Base-by-base conservation (phyloP, 2,888 invertebrate genomes). In the Blera fallax region DNA sequence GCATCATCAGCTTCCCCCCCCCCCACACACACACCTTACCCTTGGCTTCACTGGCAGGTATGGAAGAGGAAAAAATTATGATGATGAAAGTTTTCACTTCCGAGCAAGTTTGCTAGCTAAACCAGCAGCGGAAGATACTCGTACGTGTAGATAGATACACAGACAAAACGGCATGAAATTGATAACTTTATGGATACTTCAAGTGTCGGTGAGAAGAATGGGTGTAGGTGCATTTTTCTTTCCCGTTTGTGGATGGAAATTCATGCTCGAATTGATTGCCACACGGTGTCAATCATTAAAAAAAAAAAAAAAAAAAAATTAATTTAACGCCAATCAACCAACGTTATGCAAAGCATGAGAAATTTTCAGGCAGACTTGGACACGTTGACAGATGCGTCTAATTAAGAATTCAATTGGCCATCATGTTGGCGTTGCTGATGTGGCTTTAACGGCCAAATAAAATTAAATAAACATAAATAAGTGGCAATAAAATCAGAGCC, bases 371-470 rank as follows among this genome's bases (percentile, higher is more conserved):
- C 37, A 43, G 29, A 58, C 18, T 24, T 27, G 16, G 29, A 58
- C 18, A 32, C 34, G 16, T 32, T 78, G 83, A 73, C 65, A 78
- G 78, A 78, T 78, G 82, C 72, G 40, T 45, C 62, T 78, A 78
- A 78, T 83, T 78, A 83, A 73, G 48, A 67, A 83, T 78, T 78
- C 78, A 83, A 83, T 83, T 83, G 72, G n/a, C 67, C 77, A 73
- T 69, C 29, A 18, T 16, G 14, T 21, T 45, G 62, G 32, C 43
- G 32, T 27, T 24, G 48, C 40, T 62, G 72, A 73, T 67, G 82
- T 34, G 56, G 52, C 8, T 83, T 83, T 83, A 67, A 78, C 54
- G 45, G 62, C 73, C 73, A 50, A 73, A 83, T 83, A 67, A 83
- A 65, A 45, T 64, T 58, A 64, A 82, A 48, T 58, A 50, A 70